Percentiles rank a stretch among this genome's conserved stretches.
phyloP scores from a whole-genome alignment of 2,113 vertebrate species.

The Pavo muticus region DNA sequence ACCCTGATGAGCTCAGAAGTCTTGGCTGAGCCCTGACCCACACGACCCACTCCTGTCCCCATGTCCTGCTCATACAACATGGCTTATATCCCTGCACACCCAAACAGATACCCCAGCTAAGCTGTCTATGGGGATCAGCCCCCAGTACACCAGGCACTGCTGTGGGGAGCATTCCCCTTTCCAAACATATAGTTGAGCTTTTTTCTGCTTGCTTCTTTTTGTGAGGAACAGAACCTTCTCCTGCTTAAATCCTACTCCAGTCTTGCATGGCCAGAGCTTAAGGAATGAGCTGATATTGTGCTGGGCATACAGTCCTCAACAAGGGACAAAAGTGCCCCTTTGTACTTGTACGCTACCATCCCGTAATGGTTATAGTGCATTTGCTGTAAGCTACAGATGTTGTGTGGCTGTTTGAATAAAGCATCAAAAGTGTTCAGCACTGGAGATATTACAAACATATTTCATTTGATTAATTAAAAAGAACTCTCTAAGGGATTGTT shows the following conservation, averaged over 20 bases:
- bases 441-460: constrained; percentile 48
- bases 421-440: neutral
- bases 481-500: constrained; percentile 19
- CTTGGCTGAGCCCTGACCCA: neutral
- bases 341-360: neutral
- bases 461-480: constrained; percentile 67
- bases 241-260: neutral
- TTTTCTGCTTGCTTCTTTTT: neutral
- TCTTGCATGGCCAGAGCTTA: neutral
- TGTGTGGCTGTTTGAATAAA: constrained; percentile 45
- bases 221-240: neutral
- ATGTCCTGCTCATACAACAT: neutral
- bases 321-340: neutral
- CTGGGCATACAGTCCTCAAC: neutral
- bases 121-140: neutral
- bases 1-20: neutral
- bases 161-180: neutral
- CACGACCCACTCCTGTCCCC: neutral
- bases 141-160: neutral
- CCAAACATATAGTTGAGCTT: neutral
- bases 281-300: neutral
- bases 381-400: constrained; percentile 4
- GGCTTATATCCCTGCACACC: neutral
- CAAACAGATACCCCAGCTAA: neutral
- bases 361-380: constrained; percentile 19